A percentile compares a stretch with the other conserved stretches of the same genome.
These are phyloP conservation scores for Ctenicera cuprea DNA, from an alignment of 2,888 invertebrate species.

Conservation along the genomic window DNA sequence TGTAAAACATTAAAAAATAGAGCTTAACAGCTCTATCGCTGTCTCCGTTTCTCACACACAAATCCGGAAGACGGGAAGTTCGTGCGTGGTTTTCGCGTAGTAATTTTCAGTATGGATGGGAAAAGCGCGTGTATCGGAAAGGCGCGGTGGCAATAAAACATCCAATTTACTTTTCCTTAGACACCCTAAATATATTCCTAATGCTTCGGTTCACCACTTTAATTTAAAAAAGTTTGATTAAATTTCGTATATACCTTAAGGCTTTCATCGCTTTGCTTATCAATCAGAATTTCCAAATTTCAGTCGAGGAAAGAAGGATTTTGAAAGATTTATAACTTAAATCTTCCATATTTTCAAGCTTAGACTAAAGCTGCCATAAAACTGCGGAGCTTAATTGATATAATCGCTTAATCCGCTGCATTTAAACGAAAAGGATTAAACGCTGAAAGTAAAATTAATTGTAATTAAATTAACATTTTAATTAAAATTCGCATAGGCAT, in stretches of 20 bases:
- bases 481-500: slow-evolving; percentile 40
- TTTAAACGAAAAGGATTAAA: slow-evolving; percentile 45
- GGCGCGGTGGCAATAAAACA: slow-evolving; percentile 49
- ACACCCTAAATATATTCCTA: slow-evolving; percentile 35
- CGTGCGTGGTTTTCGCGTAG: slow-evolving; percentile 18
- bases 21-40: slow-evolving; percentile 20
- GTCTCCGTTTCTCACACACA: slow-evolving; percentile 19
- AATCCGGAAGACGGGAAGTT: slow-evolving; percentile 22
- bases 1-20: slow-evolving; percentile 38
- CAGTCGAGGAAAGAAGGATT: slow-evolving; percentile 8
- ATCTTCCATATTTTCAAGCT: slow-evolving; percentile 37
- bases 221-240: slow-evolving; percentile 47
- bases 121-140: slow-evolving; percentile 33
- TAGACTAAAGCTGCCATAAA: slow-evolving; percentile 39
- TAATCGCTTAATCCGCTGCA: slow-evolving; percentile 43
- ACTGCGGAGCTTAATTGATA: slow-evolving; percentile 41
- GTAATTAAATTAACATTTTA: slow-evolving; percentile 50
- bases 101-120: slow-evolving; percentile 25
- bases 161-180: slow-evolving; percentile 47
- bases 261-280: slow-evolving; percentile 3
- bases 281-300: slow-evolving; percentile 29
- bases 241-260: slow-evolving; percentile 13
- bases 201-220: slow-evolving; percentile 39
- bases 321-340: slow-evolving; percentile 28
- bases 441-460: slow-evolving; percentile 46